phyloP scores from a whole-genome alignment of 2,113 vertebrate species.

The Empidonax traillii region DNA sequence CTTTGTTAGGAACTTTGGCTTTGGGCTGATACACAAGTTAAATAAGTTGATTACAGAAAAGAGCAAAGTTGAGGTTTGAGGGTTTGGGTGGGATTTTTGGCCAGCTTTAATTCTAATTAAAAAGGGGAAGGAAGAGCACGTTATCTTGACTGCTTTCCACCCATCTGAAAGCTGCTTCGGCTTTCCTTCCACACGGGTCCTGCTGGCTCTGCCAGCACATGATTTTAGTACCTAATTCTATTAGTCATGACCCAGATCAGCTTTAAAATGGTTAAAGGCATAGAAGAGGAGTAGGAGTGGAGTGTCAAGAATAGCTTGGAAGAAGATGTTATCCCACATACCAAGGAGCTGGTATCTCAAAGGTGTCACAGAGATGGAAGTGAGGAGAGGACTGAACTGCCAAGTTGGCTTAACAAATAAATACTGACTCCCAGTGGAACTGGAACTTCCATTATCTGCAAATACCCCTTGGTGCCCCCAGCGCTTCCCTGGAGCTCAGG shows the following conservation, averaged over 20 bases:
- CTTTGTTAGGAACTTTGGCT: not conserved
- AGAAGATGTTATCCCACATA: slow-evolving; percentile 64
- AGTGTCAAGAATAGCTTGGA: slow-evolving; percentile 58
- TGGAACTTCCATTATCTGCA: not conserved
- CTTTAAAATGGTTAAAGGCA: slow-evolving; percentile 62
- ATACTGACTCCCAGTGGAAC: not conserved
- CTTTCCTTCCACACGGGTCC: not conserved
- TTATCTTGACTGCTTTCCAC: not conserved
- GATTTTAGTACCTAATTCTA: slow-evolving; percentile 43
- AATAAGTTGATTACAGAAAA: not conserved
- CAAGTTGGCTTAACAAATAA: not conserved
- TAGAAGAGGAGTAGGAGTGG: slow-evolving; percentile 60
- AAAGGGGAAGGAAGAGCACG: not conserved
- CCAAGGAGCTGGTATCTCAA: slow-evolving; percentile 42
- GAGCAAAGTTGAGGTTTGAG: not conserved
- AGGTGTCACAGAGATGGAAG: slow-evolving; percentile 57
- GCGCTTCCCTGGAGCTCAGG: not conserved
- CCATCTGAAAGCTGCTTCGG: not conserved
- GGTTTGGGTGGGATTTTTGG: not conserved
- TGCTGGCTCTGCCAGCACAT: slow-evolving; percentile 6
- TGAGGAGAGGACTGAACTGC: slow-evolving; percentile 28
- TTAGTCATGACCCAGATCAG: slow-evolving; percentile 65
- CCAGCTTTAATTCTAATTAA: not conserved
- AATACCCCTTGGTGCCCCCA: not conserved
- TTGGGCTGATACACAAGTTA: not conserved